Base-by-base conservation (phyloP, 2,113 vertebrate genomes). In the Sinocyclocheilus maitianheensis region DNA sequence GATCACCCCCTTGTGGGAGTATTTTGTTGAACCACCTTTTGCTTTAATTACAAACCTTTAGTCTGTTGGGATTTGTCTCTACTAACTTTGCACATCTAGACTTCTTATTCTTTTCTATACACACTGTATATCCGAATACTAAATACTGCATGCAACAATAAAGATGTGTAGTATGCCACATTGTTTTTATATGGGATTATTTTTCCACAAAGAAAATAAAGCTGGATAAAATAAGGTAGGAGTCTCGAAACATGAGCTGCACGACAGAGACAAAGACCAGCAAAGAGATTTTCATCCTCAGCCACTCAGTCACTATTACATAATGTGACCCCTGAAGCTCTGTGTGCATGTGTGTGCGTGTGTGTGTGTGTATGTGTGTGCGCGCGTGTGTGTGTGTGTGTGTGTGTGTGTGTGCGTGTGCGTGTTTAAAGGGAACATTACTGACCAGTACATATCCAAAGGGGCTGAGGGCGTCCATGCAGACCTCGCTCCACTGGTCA, bases 401-500 rank as follows among this genome's bases (percentile, higher is more conserved):
- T 7, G 46, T 46, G 9, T 46, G 43, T 46, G 43, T 48, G 46
- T 48, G 46, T 48, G 46, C 3, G 46, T 48, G 46, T 48, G 46
- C 12, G 46, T 48, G 46, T 48, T 11, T 48, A 40, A 34, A 37
- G 13, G 24, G 89, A 71, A 46, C 88, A 87, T 91, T 24, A 92
- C 93, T 95, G 93, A 99, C 98, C 97, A 99, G 91, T 88, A 99
- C 95, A 2, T 99, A 99, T 92, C 97, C 97, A 89, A 96, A 98
- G 26, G 95, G 97, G 81, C 96, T 96, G 84, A 99, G 93, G 0
- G 96, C 95, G 79, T 99, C 98, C 97, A 99, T 99, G 92, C 96
- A 98, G 37, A 96, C 95, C 87, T 98, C 97, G 0, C 96, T 99
- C 98, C 98, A 99, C 91, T 98, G 97, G 92, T 99, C 98, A 0